These are phyloP conservation scores for Drosophila guanche DNA, from an alignment of 1,140 invertebrate species.

Conservation along the genomic window DNA sequence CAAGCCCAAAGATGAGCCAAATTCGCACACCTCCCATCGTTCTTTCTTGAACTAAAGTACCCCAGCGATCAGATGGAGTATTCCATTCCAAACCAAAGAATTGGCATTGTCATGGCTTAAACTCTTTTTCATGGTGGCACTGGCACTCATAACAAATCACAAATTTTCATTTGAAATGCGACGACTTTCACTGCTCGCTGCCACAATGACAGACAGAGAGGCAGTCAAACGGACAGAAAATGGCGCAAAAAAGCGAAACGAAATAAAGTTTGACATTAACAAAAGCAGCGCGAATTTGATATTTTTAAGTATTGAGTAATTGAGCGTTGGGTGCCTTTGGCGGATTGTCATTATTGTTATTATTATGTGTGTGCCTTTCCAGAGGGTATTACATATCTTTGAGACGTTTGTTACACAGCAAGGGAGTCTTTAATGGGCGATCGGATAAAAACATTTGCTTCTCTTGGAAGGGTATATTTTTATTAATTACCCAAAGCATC, in stretches of 20 bases:
- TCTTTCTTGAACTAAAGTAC: constrained; percentile 20
- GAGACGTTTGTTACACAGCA: too few species aligned
- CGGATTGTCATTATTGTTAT: constrained; percentile 45
- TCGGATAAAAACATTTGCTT: too few species aligned
- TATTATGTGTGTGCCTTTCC: constrained; percentile 4
- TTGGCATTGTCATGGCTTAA: constrained; percentile 48
- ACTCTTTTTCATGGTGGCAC: constrained; percentile 12
- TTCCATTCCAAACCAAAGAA: constrained; percentile 33
- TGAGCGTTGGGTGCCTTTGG: constrained; percentile 43
- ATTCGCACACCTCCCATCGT: constrained; percentile 40
- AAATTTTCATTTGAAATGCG: constrained; percentile 50
- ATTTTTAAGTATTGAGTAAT: constrained; percentile 72
- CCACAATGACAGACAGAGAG: constrained; percentile 7
- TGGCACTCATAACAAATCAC: constrained; percentile 32
- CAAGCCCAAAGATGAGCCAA: constrained; percentile 31
- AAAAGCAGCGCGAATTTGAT: constrained; percentile 53
- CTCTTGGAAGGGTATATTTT: too few species aligned
- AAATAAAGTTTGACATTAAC: constrained; percentile 34
- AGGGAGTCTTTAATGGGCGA: too few species aligned
- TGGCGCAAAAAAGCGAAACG: constrained; percentile 25
- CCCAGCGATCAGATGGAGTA: constrained; percentile 1
- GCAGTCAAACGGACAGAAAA: constrained; percentile 18
- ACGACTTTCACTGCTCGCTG: constrained; percentile 69
- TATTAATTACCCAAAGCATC: background rate
- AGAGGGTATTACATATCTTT: too few species aligned